phyloP scores from a whole-genome alignment of 2,888 invertebrate genomes.

The Peribatodes rhomboidaria region DNA sequence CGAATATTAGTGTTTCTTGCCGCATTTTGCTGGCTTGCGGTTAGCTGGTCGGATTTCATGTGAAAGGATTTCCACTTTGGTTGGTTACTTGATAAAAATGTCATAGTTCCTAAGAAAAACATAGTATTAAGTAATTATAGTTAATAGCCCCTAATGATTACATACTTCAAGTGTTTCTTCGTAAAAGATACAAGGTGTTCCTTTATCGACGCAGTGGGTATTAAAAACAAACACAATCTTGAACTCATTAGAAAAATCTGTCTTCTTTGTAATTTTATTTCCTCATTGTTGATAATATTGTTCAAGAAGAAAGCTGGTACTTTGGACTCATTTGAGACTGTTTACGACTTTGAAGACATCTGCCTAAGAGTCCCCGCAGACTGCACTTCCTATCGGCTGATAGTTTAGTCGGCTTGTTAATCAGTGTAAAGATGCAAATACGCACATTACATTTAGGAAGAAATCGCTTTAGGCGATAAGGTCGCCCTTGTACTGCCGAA shows the following conservation, averaged over 20 bases:
- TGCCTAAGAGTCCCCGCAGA: conserved; percentile 24
- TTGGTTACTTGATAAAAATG: background rate
- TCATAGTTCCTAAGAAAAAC: background rate
- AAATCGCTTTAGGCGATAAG: too few species aligned
- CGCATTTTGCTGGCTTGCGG: conserved; percentile 36
- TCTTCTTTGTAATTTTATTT: background rate
- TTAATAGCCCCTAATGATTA: background rate
- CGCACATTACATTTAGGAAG: too few species aligned
- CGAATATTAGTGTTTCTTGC: conserved; percentile 48
- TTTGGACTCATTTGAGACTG: conserved; percentile 17
- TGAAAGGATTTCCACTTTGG: background rate
- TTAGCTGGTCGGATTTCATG: background rate
- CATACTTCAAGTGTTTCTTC: conserved; percentile 1
- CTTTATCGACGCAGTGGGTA: background rate
- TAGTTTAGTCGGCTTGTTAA: too few species aligned
- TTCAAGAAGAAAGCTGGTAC: conserved; percentile 1
- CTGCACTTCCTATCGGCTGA: too few species aligned
- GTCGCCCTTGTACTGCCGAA: too few species aligned
- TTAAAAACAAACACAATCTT: background rate
- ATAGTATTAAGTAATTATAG: conserved; percentile 28
- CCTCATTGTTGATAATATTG: background rate
- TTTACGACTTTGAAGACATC: conserved; percentile 30
- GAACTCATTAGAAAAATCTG: background rate
- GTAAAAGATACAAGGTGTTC: conserved; percentile 12
- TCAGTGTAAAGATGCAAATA: too few species aligned